Evolutionary conservation across 2,797 vertebrate genomes (phyloP).

Genomic region (Fratercula arctica): DNA sequence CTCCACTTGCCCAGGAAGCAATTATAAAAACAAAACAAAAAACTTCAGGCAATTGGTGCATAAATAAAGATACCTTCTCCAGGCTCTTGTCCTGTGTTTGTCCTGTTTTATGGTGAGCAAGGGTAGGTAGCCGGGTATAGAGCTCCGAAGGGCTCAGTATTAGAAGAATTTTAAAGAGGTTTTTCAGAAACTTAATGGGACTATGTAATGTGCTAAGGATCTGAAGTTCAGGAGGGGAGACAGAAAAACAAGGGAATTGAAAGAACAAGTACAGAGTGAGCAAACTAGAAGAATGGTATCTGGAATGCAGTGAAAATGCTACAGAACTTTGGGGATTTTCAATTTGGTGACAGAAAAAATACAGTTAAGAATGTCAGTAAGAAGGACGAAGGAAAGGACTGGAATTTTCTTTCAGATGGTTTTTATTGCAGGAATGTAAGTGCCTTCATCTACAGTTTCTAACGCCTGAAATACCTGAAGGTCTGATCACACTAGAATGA

Average conservation of each 20-base stretch:
- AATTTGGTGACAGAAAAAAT: not conserved
- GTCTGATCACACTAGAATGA: not conserved
- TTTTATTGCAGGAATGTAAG: not conserved
- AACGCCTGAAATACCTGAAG: not conserved
- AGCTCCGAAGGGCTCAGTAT: not conserved
- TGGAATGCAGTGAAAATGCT: not conserved
- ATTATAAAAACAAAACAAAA: not conserved
- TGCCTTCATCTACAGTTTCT: not conserved
- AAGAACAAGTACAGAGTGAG: not conserved
- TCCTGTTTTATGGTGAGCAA: not conserved
- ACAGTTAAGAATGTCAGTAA: not conserved
- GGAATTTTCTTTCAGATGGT: not conserved
- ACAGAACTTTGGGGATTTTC: not conserved
- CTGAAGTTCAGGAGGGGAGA: not conserved
- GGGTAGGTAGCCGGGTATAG: not conserved
- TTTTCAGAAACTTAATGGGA: not conserved
- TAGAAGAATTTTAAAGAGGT: not conserved
- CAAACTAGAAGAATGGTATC: not conserved
- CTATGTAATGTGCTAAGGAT: not conserved
- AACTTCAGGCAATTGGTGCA: not conserved
- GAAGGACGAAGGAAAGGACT: not conserved
- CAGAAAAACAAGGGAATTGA: not conserved
- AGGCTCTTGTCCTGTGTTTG: not conserved
- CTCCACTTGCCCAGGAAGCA: not conserved
- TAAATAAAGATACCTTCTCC: not conserved